Percentiles rank a stretch among this genome's conserved stretches.
Conservation (phyloP, 2,113 vertebrate genomes). For the Callocephalon fimbriatum region DNA sequence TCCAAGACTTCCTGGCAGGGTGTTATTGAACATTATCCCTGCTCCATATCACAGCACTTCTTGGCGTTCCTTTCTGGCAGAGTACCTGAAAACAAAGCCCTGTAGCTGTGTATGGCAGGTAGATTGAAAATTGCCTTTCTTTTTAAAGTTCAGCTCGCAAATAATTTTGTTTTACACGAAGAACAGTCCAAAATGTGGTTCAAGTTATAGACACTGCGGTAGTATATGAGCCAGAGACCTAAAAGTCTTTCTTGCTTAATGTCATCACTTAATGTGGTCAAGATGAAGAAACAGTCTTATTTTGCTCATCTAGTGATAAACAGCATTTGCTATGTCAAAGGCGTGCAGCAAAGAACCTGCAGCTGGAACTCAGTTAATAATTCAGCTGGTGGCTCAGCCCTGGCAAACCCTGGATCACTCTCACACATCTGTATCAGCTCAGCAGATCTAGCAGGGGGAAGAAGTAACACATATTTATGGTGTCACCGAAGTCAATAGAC, state of each 20-base stretch:
- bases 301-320: neutral
- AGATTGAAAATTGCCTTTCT: neutral
- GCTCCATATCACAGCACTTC: neutral
- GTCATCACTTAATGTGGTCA: neutral
- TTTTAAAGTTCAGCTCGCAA: neutral
- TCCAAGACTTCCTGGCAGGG: neutral
- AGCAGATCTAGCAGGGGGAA: neutral
- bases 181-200: neutral
- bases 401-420: neutral
- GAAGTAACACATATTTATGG: slow-evolving; percentile 43
- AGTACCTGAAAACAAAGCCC: neutral
- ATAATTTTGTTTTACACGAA: neutral
- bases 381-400: neutral
- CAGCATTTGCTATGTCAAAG: neutral
- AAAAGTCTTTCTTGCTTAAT: neutral
- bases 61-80: neutral
- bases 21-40: neutral
- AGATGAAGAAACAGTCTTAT: neutral
- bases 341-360: neutral
- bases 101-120: neutral
- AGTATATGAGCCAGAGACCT: neutral
- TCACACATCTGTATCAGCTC: slow-evolving; percentile 1
- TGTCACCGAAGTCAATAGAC: slow-evolving; percentile 7
- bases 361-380: neutral
- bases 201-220: neutral